Conservation (phyloP, 2,797 vertebrate genomes). For the Botia kubotai region DNA sequence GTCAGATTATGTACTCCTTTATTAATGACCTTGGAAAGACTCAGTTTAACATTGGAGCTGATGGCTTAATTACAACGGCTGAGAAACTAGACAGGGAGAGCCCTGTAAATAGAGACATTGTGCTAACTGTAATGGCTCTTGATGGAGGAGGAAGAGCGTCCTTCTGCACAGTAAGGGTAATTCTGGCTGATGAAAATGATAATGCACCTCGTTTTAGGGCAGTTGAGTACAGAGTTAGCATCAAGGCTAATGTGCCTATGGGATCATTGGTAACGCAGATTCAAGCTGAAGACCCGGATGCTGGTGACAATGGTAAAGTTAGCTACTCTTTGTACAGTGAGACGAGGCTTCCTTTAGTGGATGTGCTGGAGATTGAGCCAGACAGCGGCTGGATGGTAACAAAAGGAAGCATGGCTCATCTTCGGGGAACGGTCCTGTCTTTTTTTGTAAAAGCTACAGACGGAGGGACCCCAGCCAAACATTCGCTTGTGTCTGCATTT, state of each 20-base stretch:
- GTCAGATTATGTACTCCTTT: slow-evolving; percentile 88
- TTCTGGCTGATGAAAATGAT: slow-evolving; percentile 95
- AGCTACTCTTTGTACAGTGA: slow-evolving; percentile 92
- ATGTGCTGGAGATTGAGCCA: slow-evolving; percentile 90
- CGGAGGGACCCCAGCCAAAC: slow-evolving; percentile 87
- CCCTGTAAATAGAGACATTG: slow-evolving; percentile 88
- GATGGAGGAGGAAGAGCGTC: slow-evolving; percentile 94
- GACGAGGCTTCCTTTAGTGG: slow-evolving; percentile 83
- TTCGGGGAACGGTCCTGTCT: slow-evolving; percentile 90
- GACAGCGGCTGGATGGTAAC: slow-evolving; percentile 92
- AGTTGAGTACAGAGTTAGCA: slow-evolving; percentile 89
- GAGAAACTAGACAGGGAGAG: slow-evolving; percentile 91
- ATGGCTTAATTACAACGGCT: slow-evolving; percentile 87
- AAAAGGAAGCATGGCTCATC: slow-evolving; percentile 88
- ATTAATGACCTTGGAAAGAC: slow-evolving; percentile 92
- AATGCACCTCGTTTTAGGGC: slow-evolving; percentile 92
- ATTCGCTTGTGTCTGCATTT: slow-evolving; percentile 89
- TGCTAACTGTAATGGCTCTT: slow-evolving; percentile 92
- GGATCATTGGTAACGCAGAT: slow-evolving; percentile 92
- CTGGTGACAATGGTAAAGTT: slow-evolving; percentile 90
- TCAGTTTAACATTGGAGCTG: slow-evolving; percentile 86
- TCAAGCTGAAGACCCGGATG: slow-evolving; percentile 90
- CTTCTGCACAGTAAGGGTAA: slow-evolving; percentile 93
- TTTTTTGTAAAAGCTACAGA: slow-evolving; percentile 96
- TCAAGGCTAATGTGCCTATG: slow-evolving; percentile 90